phyloP scores from a whole-genome alignment of 1,140 invertebrate genomes.

The Cotesia typhae region DNA sequence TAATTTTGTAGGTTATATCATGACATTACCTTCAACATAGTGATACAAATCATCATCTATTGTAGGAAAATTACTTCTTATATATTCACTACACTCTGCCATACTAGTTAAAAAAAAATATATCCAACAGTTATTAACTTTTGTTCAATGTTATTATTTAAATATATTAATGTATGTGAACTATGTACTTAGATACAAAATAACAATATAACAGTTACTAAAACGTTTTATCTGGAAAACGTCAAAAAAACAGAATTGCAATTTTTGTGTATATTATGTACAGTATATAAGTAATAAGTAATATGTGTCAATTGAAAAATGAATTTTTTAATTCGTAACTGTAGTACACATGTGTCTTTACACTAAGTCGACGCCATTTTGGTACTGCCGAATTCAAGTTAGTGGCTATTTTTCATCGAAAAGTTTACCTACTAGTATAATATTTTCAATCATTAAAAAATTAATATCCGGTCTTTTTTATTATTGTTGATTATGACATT shows the following conservation, averaged over 20 bases:
- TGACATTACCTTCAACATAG: slow-evolving; percentile 82
- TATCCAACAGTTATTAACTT: slow-evolving; percentile 20
- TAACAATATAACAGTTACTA: too few relatives aligned
- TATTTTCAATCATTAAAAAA: not conserved
- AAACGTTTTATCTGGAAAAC: too few relatives aligned
- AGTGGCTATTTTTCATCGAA: not conserved
- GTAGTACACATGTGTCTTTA: too few relatives aligned
- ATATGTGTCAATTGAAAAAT: too few relatives aligned
- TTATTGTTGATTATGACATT: slow-evolving; percentile 5
- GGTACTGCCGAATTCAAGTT: slow-evolving; percentile 4
- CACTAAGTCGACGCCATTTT: slow-evolving; percentile 48
- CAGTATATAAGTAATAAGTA: too few relatives aligned
- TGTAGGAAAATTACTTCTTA: slow-evolving; percentile 82
- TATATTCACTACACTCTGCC: slow-evolving; percentile 77
- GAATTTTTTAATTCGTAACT: too few relatives aligned
- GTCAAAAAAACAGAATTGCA: too few relatives aligned
- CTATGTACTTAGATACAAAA: too few relatives aligned
- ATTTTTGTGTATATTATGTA: too few relatives aligned
- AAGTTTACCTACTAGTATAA: too few relatives aligned
- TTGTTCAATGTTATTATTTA: not conserved
- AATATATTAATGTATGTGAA: not conserved
- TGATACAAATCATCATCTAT: slow-evolving; percentile 89
- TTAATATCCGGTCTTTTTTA: slow-evolving; percentile 14
- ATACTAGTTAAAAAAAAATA: slow-evolving; percentile 60
- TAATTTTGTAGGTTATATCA: slow-evolving; percentile 26